phyloP scores from a whole-genome alignment of 2,797 vertebrate species.

The Vespertilio murinus region DNA sequence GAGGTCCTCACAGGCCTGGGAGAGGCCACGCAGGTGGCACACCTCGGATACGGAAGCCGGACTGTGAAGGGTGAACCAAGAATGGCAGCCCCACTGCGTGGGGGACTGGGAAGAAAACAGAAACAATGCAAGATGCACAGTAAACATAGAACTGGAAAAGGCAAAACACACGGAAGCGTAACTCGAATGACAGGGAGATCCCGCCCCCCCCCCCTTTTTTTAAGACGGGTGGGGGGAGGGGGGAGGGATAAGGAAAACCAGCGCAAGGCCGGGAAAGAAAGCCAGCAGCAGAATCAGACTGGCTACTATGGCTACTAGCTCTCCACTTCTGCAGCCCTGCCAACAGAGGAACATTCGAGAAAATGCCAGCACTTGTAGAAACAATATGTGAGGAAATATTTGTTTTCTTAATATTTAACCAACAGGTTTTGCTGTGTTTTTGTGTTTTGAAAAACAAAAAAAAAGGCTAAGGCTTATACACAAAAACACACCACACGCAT shows the following conservation, averaged over 20 bases:
- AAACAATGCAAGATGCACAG: background rate
- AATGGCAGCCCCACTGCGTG: too few species aligned
- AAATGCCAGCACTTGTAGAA: conserved; percentile 62
- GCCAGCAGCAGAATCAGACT: background rate
- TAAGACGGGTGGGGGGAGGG: background rate
- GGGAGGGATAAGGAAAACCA: background rate
- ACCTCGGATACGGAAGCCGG: accelerated
- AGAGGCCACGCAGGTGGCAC: background rate
- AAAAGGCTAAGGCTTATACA: conserved; percentile 55
- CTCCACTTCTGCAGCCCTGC: conserved; percentile 21
- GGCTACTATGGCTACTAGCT: conserved; percentile 40
- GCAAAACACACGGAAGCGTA: background rate
- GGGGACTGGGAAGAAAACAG: background rate
- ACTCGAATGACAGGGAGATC: background rate
- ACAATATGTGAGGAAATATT: conserved; percentile 62
- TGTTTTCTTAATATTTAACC: conserved; percentile 75
- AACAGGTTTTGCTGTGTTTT: conserved; percentile 70
- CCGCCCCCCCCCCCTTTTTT: too few species aligned
- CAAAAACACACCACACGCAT: conserved; percentile 57
- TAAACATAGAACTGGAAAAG: background rate
- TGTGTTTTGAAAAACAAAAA: conserved; percentile 61
- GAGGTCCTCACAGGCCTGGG: background rate
- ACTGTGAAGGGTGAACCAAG: background rate
- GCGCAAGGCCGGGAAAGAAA: accelerated
- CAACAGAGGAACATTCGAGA: conserved; percentile 36